Conservation (phyloP, 92 coral and sea anemone genomes). For the Heliopora coerulea region DNA sequence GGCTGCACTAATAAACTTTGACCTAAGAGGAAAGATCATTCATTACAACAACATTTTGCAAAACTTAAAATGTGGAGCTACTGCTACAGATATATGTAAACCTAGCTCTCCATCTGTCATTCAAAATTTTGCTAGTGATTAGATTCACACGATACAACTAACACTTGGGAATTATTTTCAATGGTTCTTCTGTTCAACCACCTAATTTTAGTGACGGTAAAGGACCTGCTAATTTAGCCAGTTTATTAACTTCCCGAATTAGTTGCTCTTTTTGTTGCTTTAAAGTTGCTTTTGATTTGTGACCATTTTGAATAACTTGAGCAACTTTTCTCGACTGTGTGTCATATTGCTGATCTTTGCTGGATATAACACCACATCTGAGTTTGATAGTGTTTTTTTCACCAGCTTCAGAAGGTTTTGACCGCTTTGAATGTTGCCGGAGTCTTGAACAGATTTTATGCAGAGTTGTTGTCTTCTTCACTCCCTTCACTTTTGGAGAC, state of each 20-base stretch:
- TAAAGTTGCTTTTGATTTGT: conserved; percentile 56
- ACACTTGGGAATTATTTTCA: too few relatives aligned
- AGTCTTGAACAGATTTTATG: conserved; percentile 82
- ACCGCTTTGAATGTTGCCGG: conserved; percentile 60
- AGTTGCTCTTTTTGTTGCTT: conserved; percentile 81
- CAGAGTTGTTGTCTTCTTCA: conserved; percentile 74
- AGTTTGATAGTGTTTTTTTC: conserved; percentile 65
- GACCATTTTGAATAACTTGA: conserved; percentile 60
- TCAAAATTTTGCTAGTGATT: too few relatives aligned
- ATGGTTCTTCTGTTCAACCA: not conserved
- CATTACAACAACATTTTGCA: too few relatives aligned
- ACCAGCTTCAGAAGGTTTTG: conserved; percentile 62
- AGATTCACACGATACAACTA: too few relatives aligned
- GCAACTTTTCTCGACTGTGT: conserved; percentile 80
- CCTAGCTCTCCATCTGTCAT: too few relatives aligned
- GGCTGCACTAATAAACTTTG: too few relatives aligned
- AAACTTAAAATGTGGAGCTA: too few relatives aligned
- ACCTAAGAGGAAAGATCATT: too few relatives aligned
- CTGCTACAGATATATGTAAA: too few relatives aligned
- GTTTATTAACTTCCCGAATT: conserved; percentile 73
- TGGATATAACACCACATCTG: conserved; percentile 81
- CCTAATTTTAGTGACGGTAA: conserved; percentile 57
- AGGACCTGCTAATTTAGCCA: conserved; percentile 89
- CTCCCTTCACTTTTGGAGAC: conserved; percentile 70
- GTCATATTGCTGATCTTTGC: conserved; percentile 67